Evolutionary conservation across 2,797 vertebrate species (phyloP), one percentile per base, ranked within the genome.

Genomic region (Poeciliopsis turneri): DNA sequence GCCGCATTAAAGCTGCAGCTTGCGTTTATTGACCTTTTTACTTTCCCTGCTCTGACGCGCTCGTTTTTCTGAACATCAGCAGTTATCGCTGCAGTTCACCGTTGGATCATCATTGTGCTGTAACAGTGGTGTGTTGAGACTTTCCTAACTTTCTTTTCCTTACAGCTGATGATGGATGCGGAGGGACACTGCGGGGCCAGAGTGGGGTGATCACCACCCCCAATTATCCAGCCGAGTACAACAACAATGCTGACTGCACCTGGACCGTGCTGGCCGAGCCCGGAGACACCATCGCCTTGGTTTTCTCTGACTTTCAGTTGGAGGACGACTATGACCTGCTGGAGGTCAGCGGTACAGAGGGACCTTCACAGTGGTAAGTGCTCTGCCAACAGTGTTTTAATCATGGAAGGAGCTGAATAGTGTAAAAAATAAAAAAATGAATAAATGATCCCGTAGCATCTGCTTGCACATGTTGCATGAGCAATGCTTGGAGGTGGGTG

Each of bases 221-320:
- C 33, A 97, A 98, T 92, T 99, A 98, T 88, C 98, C 98, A 8
- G 92, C 96, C 55, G 98, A 98, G 90, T 99, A 99, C 23, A 96
- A 95, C 91, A 99, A 99, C 94, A 98, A 99, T 0, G 98, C 97
- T 0, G 98, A 99, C 95, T 99, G 98, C 95, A 99, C 98, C 0
- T 99, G 98, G 98, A 99, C 98, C 7, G 96, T 99, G 81, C 96
- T 99, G 51, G 98, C 98, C 0, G 98, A 99, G 86, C 97, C 98
- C 0, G 98, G 98, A 4, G 98, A 99, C 95, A 99, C 98, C 86
- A 99, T 99, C 0, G 98, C 98, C 72, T 92, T 99, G 93, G 97
- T 99, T 80, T 99, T 99, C 91, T 97, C 97, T 33, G 98, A 99
- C 94, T 99, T 99, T 86, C 98, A 98, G 88, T 94, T 99, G 91